Conservation (phyloP, 2,888 invertebrate species). For the Xanthia icteritia region DNA sequence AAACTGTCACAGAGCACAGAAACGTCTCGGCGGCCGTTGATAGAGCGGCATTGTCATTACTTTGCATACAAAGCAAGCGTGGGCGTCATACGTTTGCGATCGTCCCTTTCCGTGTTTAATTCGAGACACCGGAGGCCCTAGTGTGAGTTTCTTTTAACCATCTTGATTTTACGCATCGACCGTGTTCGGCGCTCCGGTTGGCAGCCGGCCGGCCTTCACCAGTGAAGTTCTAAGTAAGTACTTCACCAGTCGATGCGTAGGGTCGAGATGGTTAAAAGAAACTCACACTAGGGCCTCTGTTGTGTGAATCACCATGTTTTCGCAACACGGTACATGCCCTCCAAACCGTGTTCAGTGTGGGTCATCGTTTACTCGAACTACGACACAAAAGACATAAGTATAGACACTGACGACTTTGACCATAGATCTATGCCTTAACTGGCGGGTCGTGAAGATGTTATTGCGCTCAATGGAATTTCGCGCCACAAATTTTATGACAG, state of each 20-base stretch:
- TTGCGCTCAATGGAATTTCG: neutral
- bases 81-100: neutral
- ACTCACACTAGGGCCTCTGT: no score
- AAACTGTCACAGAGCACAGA: neutral
- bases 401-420: neutral
- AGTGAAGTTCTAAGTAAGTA: no score
- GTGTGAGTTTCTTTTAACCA: no score
- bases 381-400: neutral
- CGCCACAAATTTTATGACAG: neutral
- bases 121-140: neutral
- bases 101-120: neutral
- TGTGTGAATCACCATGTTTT: neutral
- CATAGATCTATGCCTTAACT: no score
- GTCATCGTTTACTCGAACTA: neutral
- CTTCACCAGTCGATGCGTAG: no score
- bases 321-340: neutral
- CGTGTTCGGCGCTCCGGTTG: no score
- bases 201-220: no score
- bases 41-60: neutral
- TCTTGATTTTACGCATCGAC: no score
- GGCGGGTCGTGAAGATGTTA: neutral
- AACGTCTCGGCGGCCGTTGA: neutral
- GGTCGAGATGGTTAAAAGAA: no score
- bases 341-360: neutral
- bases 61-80: neutral